Conservation (phyloP, 2,888 invertebrate species). For the Campoletis raptor region DNA sequence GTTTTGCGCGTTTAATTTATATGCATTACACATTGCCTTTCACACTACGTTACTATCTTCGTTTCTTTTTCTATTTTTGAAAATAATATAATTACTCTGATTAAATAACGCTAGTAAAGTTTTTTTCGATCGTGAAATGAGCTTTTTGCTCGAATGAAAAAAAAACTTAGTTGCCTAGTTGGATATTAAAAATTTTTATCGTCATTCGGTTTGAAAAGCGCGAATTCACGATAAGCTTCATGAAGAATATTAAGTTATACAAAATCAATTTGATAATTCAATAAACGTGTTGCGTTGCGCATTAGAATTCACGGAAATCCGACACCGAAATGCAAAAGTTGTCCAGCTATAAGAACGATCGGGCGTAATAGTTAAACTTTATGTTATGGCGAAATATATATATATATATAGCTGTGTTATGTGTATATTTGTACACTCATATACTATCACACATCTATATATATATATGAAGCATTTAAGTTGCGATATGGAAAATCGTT, state of each 20-base stretch:
- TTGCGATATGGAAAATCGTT: slow-evolving; percentile 49
- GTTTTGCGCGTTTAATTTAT: slow-evolving; percentile 36
- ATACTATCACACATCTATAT: slow-evolving; percentile 28
- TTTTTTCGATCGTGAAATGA: slow-evolving; percentile 34
- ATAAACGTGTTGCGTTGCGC: slow-evolving; percentile 39
- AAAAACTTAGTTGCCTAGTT: slow-evolving; percentile 28
- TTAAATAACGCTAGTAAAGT: slow-evolving; percentile 36
- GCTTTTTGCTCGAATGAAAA: slow-evolving; percentile 21
- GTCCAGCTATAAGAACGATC: slow-evolving; percentile 49
- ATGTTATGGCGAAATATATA: slow-evolving; percentile 22
- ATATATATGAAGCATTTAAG: slow-evolving; percentile 50
- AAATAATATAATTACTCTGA: slow-evolving; percentile 49
- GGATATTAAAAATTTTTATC: slow-evolving; percentile 38
- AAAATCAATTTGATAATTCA: slow-evolving; percentile 40
- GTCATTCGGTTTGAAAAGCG: slow-evolving; percentile 31
- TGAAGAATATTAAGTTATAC: slow-evolving; percentile 43
- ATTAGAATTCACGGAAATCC: slow-evolving; percentile 42
- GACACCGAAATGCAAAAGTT: slow-evolving; percentile 35
- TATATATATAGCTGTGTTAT: neutral
- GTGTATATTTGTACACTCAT: slow-evolving; percentile 11
- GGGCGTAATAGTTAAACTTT: slow-evolving; percentile 49
- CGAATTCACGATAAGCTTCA: slow-evolving; percentile 28
- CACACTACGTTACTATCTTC: neutral
- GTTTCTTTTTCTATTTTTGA: slow-evolving; percentile 45
- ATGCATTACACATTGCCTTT: neutral